phyloP scores from a whole-genome alignment of 30 jellyfish, hydroid and myxozoan species.

The Cassiopea andromeda region DNA sequence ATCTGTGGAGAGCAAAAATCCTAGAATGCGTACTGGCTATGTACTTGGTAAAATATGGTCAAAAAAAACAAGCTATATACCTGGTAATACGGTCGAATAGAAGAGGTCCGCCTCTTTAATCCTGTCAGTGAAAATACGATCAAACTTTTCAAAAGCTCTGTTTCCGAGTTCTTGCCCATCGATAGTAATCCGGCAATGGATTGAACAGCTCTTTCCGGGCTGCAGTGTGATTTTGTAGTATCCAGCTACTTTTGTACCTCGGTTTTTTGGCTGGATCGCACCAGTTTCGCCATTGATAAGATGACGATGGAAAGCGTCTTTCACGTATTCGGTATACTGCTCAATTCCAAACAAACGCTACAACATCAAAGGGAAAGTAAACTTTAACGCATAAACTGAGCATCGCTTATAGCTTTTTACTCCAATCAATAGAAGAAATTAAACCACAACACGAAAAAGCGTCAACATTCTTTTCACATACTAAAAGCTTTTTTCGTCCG shows the following conservation, averaged over 20 bases:
- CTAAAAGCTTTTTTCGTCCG: too few relatives aligned
- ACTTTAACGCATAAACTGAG: too few relatives aligned
- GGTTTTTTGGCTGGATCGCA: slow-evolving; percentile 80
- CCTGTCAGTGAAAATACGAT: slow-evolving; percentile 62
- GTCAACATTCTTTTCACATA: too few relatives aligned
- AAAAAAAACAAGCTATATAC: neutral
- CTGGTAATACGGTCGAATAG: slow-evolving; percentile 74
- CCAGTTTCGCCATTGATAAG: slow-evolving; percentile 74
- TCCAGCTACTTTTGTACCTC: slow-evolving; percentile 94
- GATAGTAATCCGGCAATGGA: slow-evolving; percentile 54
- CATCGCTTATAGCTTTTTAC: too few relatives aligned
- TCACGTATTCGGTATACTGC: slow-evolving; percentile 76
- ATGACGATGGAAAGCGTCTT: slow-evolving; percentile 95
- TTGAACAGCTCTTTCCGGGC: slow-evolving; percentile 65
- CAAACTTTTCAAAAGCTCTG: slow-evolving; percentile 53
- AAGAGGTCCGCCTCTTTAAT: slow-evolving; percentile 81
- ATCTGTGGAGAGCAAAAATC: too few relatives aligned
- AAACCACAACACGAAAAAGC: too few relatives aligned
- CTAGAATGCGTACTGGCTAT: too few relatives aligned
- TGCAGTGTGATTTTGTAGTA: slow-evolving; percentile 62
- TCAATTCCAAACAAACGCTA: slow-evolving; percentile 73
- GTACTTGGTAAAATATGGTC: neutral
- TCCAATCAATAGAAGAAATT: too few relatives aligned
- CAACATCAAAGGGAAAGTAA: neutral
- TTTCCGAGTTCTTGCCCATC: slow-evolving; percentile 50